Percentiles rank a stretch among this genome's conserved stretches.
Conservation (phyloP, 2,888 invertebrate species). For the Rhagonycha fulva region DNA sequence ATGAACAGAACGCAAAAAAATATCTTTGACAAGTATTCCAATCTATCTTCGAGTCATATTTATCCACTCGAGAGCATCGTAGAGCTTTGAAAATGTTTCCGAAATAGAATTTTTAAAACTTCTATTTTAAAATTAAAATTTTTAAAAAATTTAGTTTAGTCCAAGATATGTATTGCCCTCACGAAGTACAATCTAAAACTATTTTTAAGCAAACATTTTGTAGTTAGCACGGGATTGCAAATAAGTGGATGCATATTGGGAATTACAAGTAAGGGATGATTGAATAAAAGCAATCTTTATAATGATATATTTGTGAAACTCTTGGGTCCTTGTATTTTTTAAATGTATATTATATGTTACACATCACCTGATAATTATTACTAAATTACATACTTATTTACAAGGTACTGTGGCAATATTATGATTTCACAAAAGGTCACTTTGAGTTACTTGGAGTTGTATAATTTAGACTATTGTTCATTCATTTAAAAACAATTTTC, state of each 20-base stretch:
- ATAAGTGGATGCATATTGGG: not conserved
- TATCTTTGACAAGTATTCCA: no score
- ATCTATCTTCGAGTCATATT: no score
- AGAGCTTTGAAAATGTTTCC: no score
- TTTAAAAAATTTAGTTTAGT: no score
- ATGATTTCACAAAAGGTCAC: conserved; percentile 54
- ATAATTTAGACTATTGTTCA: conserved; percentile 34
- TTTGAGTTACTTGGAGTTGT: conserved; percentile 50
- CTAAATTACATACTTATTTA: conserved; percentile 50
- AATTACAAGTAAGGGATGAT: not conserved
- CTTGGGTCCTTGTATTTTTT: conserved; percentile 45
- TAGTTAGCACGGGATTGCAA: not conserved
- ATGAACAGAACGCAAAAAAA: no score
- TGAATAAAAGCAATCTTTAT: conserved; percentile 30
- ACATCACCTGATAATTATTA: conserved; percentile 50
- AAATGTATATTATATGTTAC: conserved; percentile 42
- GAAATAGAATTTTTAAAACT: no score
- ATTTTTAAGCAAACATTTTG: no score
- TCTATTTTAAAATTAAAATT: no score
- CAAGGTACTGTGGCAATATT: conserved; percentile 53
- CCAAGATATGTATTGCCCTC: no score
- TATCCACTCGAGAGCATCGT: no score
- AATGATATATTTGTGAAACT: conserved; percentile 46
- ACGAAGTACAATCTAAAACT: no score
- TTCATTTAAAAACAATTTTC: conserved; percentile 16